These are phyloP conservation scores for Leptopilina boulardi DNA, from an alignment of 1,140 invertebrate genomes.

Conservation along the genomic window DNA sequence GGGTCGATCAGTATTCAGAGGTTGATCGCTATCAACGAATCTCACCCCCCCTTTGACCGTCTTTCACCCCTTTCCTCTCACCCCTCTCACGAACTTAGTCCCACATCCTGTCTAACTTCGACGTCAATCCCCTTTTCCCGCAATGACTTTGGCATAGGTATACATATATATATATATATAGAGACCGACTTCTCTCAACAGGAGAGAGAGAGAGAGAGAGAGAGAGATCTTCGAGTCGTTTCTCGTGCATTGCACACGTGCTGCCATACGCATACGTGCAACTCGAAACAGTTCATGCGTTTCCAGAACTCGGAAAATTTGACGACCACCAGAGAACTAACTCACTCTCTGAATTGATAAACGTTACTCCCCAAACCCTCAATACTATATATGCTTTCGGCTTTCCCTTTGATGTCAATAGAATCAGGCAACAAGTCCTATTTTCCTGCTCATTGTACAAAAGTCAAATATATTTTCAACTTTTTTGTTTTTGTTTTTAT, in stretches of 20 bases:
- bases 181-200: not conserved
- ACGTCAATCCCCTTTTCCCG: constrained; percentile 5
- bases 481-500: too few relatives aligned
- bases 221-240: not conserved
- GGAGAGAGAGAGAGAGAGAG: too few relatives aligned
- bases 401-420: not conserved
- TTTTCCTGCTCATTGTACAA: not conserved
- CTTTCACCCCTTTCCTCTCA: not conserved
- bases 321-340: not conserved
- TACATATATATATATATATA: too few relatives aligned
- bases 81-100: not conserved
- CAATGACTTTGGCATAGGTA: not conserved
- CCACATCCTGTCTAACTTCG: constrained; percentile 23
- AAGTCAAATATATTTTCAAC: too few relatives aligned
- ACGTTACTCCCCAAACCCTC: not conserved
- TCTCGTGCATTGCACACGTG: constrained; percentile 17
- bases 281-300: constrained; percentile 17
- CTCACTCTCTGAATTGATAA: not conserved
- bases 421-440: not conserved
- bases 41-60: not conserved
- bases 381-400: too few relatives aligned
- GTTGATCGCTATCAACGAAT: constrained; percentile 33
- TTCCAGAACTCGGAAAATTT: not conserved
- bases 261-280: constrained; percentile 7
- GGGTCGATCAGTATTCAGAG: constrained; percentile 23